Conservation (phyloP, 1,140 invertebrate genomes). For the Cotesia glomerata region DNA sequence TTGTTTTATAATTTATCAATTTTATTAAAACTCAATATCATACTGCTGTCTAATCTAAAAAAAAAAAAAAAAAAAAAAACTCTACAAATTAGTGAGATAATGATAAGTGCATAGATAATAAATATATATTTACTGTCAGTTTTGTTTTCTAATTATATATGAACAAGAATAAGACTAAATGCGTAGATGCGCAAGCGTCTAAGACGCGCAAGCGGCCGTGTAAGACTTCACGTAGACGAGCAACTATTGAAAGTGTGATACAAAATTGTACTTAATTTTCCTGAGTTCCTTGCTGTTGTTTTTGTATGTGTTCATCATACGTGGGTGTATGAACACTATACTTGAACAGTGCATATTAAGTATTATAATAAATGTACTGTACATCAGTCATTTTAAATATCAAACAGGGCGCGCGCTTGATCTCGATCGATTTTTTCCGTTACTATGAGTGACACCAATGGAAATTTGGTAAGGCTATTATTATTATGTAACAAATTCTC, state of each 20-base stretch:
- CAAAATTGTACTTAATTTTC: neutral
- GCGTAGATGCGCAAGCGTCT: neutral
- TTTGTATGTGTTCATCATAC: too few species aligned
- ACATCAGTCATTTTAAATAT: too few species aligned
- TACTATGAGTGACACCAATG: constrained; percentile 30
- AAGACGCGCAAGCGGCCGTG: neutral
- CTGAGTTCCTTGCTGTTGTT: neutral
- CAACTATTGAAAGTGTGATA: neutral
- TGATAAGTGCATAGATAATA: neutral
- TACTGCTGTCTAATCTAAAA: too few species aligned
- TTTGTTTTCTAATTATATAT: neutral
- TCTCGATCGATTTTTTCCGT: neutral
- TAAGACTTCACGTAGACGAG: neutral
- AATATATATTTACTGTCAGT: neutral
- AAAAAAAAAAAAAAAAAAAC: too few species aligned
- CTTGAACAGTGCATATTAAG: neutral
- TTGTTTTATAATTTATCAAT: too few species aligned
- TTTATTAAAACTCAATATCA: too few species aligned
- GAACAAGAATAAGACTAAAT: neutral
- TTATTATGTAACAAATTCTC: neutral
- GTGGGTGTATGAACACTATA: neutral
- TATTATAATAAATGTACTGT: too few species aligned
- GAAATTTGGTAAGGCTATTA: constrained; percentile 35
- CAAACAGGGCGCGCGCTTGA: neutral
- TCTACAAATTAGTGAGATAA: too few species aligned